Evolutionary conservation across 2,113 vertebrate genomes (phyloP).

Genomic region (Ammodytes dubius): DNA sequence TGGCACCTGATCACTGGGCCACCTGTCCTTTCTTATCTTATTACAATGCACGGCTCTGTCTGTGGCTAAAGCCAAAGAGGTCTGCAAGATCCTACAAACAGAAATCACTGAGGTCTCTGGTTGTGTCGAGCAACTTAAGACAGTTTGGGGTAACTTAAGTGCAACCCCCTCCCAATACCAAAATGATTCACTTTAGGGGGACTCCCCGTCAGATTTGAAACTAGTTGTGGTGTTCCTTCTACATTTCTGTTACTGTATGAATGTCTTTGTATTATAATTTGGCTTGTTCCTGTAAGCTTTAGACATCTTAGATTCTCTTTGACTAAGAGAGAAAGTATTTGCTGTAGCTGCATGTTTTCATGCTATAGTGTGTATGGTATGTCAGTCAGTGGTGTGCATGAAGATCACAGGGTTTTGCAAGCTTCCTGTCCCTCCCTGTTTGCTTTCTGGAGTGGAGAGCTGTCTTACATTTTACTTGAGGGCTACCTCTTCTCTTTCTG

Average conservation of each 20-base stretch:
- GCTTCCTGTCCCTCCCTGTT: conserved; percentile 40
- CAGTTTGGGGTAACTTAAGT: not conserved
- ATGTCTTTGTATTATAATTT: not conserved
- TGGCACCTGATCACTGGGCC: conserved; percentile 80
- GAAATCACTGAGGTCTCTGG: conserved; percentile 43
- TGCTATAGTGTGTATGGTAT: conserved; percentile 9
- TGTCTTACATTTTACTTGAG: conserved; percentile 33
- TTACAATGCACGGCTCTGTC: conserved; percentile 76
- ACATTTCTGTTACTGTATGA: not conserved
- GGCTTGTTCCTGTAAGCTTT: conserved; percentile 11
- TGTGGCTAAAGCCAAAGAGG: conserved; percentile 51
- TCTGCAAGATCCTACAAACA: conserved; percentile 40
- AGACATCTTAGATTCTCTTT: not conserved
- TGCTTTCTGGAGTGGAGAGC: conserved; percentile 31
- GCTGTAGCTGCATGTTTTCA: not conserved
- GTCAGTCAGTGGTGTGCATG: conserved; percentile 27
- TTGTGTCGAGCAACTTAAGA: conserved; percentile 7
- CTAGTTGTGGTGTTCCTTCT: too few species aligned
- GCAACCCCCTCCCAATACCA: not conserved
- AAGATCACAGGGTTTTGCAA: conserved; percentile 37
- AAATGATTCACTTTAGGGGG: not conserved
- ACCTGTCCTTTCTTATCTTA: conserved; percentile 82
- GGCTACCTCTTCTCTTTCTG: conserved; percentile 26
- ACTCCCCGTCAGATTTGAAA: not conserved
- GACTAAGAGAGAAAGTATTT: conserved; percentile 11